Evolutionary conservation across 1,140 invertebrate species (phyloP).

Genomic region (Camponotus floridanus): DNA sequence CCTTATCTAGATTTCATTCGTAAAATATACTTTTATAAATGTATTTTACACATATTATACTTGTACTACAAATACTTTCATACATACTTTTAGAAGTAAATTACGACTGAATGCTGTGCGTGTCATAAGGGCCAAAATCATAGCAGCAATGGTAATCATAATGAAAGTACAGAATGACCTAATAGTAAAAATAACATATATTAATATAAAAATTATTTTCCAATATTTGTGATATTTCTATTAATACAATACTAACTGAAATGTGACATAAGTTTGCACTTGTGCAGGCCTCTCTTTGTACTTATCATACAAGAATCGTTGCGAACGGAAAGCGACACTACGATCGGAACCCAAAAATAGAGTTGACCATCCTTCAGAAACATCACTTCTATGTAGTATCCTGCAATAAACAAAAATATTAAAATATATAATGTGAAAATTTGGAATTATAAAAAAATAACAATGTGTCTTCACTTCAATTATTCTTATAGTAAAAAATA

Average conservation of each 20-base stretch:
- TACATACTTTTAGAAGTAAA: constrained; percentile 89
- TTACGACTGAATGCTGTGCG: constrained; percentile 89
- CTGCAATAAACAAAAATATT: constrained; percentile 82
- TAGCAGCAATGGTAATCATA: constrained; percentile 86
- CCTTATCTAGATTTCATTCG: not conserved
- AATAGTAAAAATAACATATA: constrained; percentile 44
- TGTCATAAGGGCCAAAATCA: constrained; percentile 89
- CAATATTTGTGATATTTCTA: constrained; percentile 18
- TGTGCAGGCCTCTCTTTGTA: constrained; percentile 91
- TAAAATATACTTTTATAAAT: not conserved
- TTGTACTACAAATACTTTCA: constrained; percentile 26
- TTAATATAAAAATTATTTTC: constrained; percentile 39
- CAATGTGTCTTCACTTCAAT: not conserved
- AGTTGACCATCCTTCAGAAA: constrained; percentile 90
- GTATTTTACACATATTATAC: too few species aligned
- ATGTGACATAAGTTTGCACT: constrained; percentile 88
- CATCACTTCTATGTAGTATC: constrained; percentile 88
- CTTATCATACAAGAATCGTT: constrained; percentile 90
- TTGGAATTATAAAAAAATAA: not conserved
- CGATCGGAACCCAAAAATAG: constrained; percentile 94
- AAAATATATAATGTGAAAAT: too few species aligned
- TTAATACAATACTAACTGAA: constrained; percentile 78
- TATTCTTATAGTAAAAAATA: not conserved
- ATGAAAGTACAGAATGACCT: constrained; percentile 85
- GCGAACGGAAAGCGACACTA: constrained; percentile 92